Evolutionary conservation across 2,888 invertebrate genomes (phyloP).

Genomic region (Melanargia galathea): DNA sequence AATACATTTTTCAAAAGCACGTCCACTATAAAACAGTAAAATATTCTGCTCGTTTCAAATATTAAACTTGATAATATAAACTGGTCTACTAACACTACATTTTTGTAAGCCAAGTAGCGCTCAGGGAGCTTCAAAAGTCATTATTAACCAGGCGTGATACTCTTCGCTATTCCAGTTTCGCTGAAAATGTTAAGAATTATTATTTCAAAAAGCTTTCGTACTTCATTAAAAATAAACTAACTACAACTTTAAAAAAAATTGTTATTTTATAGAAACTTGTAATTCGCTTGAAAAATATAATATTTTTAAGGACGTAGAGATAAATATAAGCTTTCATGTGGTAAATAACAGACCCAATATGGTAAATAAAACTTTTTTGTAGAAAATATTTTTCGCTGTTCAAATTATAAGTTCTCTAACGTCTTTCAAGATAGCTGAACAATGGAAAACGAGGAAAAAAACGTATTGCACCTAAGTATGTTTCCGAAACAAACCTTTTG

Average conservation of each 20-base stretch:
- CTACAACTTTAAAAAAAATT: not conserved
- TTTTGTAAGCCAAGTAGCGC: constrained; percentile 31
- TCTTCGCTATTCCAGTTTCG: constrained; percentile 22
- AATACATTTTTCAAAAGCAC: not conserved
- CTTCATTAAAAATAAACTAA: constrained; percentile 11
- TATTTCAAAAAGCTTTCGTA: constrained; percentile 17
- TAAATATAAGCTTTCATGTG: no score
- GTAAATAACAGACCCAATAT: no score
- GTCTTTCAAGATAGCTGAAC: no score
- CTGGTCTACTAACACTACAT: constrained; percentile 28
- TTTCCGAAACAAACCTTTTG: no score
- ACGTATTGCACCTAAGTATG: no score
- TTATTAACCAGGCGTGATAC: constrained; percentile 29
- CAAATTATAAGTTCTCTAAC: no score
- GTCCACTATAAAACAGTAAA: not conserved
- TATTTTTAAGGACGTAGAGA: no score
- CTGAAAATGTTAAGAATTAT: constrained; percentile 17
- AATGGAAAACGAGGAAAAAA: no score
- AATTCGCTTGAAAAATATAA: not conserved
- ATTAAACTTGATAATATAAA: constrained; percentile 18
- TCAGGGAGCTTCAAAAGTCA: constrained; percentile 31
- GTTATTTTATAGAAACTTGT: not conserved
- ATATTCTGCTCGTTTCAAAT: constrained; percentile 2
- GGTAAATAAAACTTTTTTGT: no score
- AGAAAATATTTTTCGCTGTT: no score